phyloP scores from a whole-genome alignment of 2,888 invertebrate species.

The Mesorhabditis belari region DNA sequence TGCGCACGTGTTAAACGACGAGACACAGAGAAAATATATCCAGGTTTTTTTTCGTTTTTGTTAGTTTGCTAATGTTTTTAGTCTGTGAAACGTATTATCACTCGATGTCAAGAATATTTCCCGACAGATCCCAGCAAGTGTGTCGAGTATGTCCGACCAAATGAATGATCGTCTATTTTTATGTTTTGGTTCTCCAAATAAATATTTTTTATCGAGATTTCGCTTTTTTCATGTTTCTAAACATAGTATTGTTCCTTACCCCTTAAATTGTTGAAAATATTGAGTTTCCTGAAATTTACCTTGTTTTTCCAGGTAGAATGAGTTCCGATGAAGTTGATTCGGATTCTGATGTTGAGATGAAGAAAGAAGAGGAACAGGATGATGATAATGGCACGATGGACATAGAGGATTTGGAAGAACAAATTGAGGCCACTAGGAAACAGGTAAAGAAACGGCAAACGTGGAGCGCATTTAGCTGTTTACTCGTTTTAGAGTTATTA shows the following conservation, averaged over 20 bases:
- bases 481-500: too few species aligned
- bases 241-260: too few species aligned
- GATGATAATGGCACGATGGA: neutral
- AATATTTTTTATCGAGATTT: too few species aligned
- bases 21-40: conserved; percentile 90
- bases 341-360: neutral
- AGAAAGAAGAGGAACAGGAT: too few species aligned
- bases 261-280: too few species aligned
- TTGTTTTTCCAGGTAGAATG: too few species aligned
- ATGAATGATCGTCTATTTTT: neutral
- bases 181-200: too few species aligned
- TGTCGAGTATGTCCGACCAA: conserved; percentile 70
- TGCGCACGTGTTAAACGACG: conserved; percentile 91
- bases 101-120: conserved; percentile 91
- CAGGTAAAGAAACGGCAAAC: neutral
- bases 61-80: conserved; percentile 55
- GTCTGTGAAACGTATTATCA: conserved; percentile 89
- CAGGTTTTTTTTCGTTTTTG: conserved; percentile 58
- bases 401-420: neutral
- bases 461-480: too few species aligned
- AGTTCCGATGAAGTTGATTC: neutral
- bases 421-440: neutral
- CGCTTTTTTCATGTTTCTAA: too few species aligned
- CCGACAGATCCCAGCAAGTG: conserved; percentile 93
- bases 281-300: too few species aligned